These are phyloP conservation scores for Gila robusta DNA, from an alignment of 2,797 vertebrate species.

Conservation along the genomic window DNA sequence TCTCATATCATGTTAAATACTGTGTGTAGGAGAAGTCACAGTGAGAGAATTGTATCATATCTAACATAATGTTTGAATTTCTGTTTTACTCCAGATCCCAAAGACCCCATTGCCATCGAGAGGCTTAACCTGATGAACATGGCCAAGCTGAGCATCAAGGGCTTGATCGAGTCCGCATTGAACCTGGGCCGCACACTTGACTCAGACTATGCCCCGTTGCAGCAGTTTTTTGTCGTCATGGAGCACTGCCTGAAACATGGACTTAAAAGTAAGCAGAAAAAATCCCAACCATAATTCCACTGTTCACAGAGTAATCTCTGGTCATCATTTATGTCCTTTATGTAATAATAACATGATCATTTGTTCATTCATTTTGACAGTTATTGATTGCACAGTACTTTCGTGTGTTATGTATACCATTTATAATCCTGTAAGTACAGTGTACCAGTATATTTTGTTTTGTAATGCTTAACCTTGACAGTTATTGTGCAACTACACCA, in stretches of 20 bases:
- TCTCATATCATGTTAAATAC: conserved; percentile 1
- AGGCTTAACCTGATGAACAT: conserved; percentile 99
- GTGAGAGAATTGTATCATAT: background rate
- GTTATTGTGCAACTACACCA: background rate
- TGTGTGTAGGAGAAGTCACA: background rate
- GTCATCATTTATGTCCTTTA: background rate
- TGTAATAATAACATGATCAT: background rate
- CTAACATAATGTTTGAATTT: background rate
- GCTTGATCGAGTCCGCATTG: conserved; percentile 94
- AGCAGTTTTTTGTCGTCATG: conserved; percentile 99
- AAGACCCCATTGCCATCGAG: conserved; percentile 97
- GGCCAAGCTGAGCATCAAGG: conserved; percentile 99
- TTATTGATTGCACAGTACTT: background rate
- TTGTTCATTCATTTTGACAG: background rate
- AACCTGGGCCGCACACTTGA: conserved; percentile 96
- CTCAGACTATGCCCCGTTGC: conserved; percentile 96
- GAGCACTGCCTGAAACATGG: conserved; percentile 98
- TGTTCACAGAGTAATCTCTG: background rate
- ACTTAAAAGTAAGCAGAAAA: conserved; percentile 85
- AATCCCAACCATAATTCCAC: background rate
- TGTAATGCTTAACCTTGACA: background rate
- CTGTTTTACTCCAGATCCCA: conserved; percentile 85
- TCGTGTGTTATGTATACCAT: background rate
- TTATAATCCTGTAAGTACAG: background rate
- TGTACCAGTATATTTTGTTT: background rate